These are phyloP conservation scores for Petrolisthes cinctipes DNA, from an alignment of 2,888 invertebrate genomes.

Conservation along the genomic window DNA sequence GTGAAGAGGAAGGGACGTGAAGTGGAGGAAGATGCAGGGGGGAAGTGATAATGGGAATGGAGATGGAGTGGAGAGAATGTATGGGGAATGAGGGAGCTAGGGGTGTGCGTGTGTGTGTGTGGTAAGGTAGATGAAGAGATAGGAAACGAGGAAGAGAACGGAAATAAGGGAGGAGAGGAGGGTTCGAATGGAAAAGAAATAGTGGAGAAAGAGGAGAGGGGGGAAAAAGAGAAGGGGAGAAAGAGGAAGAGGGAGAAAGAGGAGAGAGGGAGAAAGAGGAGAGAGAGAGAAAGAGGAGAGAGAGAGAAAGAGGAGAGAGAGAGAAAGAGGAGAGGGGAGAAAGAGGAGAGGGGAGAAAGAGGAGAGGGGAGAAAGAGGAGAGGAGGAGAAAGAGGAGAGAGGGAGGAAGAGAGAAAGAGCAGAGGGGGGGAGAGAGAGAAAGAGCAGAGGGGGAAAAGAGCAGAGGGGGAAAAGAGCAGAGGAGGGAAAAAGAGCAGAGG, in stretches of 20 bases:
- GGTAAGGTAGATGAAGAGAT: neutral
- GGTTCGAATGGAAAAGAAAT: neutral
- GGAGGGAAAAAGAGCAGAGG: neutral
- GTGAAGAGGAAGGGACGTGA: neutral
- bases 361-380: neutral
- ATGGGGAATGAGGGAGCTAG: neutral
- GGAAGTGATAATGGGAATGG: neutral
- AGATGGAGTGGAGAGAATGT: neutral
- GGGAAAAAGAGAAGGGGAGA: neutral
- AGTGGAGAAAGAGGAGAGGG: neutral
- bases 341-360: neutral
- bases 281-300: neutral
- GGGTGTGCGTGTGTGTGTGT: neutral
- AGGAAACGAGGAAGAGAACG: neutral
- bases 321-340: neutral
- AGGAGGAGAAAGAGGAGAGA: neutral
- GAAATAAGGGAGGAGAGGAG: neutral
- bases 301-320: neutral
- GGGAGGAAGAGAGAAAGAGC: neutral
- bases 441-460: neutral
- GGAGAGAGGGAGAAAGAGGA: neutral
- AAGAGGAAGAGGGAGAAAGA: neutral
- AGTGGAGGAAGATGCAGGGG: neutral
- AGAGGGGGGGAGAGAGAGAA: neutral
- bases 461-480: neutral